A percentile compares a stretch with the other conserved stretches of the same genome.
phyloP scores from a whole-genome alignment of 1,140 invertebrate genomes.

The Cydia splendana region DNA sequence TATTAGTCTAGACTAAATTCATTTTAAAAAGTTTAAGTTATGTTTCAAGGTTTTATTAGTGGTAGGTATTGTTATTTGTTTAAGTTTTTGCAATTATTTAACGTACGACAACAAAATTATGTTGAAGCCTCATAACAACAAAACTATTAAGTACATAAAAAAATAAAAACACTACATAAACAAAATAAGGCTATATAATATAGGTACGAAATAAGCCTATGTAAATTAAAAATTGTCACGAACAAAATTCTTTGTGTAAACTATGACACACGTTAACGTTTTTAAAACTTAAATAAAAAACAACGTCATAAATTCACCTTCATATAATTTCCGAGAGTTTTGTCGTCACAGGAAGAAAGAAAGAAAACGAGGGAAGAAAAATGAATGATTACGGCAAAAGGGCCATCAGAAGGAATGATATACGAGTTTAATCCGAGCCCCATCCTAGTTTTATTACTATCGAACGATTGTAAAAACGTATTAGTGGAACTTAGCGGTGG shows the following conservation, averaged over 20 bases:
- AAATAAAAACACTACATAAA: no score
- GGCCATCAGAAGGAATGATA: constrained; percentile 79
- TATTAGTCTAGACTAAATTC: no score
- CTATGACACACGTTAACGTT: neutral
- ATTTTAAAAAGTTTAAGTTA: no score
- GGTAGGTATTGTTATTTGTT: no score
- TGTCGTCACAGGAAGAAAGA: constrained; percentile 62
- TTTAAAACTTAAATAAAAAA: constrained; percentile 14
- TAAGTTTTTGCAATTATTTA: no score
- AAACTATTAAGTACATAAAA: no score
- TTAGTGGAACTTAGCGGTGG: constrained; percentile 57
- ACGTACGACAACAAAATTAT: no score
- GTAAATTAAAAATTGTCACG: no score
- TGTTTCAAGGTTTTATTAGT: no score
- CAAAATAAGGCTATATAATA: no score
- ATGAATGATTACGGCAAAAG: constrained; percentile 79
- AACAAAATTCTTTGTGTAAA: neutral
- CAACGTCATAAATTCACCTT: constrained; percentile 6
- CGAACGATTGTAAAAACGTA: constrained; percentile 78
- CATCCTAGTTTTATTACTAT: constrained; percentile 77
- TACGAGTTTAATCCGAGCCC: constrained; percentile 75
- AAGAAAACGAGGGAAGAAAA: constrained; percentile 76
- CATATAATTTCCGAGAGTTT: constrained; percentile 46
- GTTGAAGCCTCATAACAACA: no score
- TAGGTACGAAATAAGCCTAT: no score